Evolutionary conservation across 2,797 vertebrate species (phyloP).

Genomic region (Champsocephalus esox): DNA sequence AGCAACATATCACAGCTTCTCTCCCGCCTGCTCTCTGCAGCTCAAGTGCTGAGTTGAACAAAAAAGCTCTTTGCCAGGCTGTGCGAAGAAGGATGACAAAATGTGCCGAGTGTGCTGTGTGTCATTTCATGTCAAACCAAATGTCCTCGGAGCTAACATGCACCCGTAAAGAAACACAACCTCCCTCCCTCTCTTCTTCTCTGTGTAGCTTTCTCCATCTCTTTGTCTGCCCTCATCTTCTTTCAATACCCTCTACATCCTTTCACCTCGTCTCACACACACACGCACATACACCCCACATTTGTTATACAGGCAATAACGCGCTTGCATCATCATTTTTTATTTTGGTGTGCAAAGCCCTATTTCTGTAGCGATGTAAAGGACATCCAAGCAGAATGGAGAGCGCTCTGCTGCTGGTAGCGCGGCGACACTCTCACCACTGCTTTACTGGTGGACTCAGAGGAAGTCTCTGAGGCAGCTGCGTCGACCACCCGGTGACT

Average conservation of each 20-base stretch:
- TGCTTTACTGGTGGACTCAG: conserved; percentile 43
- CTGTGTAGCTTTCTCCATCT: conserved; percentile 22
- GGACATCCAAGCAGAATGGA: conserved; percentile 67
- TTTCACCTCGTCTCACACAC: conserved; percentile 7
- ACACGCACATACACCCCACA: conserved; percentile 49
- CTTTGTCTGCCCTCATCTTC: conserved; percentile 40
- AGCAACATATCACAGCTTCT: conserved; percentile 41
- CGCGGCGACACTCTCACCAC: conserved; percentile 30
- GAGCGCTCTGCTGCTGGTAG: conserved; percentile 50
- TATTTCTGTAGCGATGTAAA: conserved; percentile 78
- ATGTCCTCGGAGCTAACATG: conserved; percentile 48
- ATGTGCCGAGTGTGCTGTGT: conserved; percentile 71
- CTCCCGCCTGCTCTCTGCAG: conserved; percentile 36
- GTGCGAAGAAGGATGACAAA: conserved; percentile 46
- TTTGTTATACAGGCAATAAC: conserved; percentile 70
- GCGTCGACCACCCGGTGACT: conserved; percentile 55
- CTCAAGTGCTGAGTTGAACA: conserved; percentile 59
- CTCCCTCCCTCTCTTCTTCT: conserved; percentile 5
- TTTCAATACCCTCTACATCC: not conserved
- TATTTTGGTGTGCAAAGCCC: conserved; percentile 76
- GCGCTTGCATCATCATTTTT: conserved; percentile 81
- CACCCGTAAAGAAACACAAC: conserved; percentile 24
- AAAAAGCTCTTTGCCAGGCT: conserved; percentile 48
- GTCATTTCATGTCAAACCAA: conserved; percentile 67
- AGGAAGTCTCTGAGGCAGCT: conserved; percentile 56